Base-by-base conservation (phyloP, 2,888 invertebrate species). In the Drosophila aldrichi region DNA sequence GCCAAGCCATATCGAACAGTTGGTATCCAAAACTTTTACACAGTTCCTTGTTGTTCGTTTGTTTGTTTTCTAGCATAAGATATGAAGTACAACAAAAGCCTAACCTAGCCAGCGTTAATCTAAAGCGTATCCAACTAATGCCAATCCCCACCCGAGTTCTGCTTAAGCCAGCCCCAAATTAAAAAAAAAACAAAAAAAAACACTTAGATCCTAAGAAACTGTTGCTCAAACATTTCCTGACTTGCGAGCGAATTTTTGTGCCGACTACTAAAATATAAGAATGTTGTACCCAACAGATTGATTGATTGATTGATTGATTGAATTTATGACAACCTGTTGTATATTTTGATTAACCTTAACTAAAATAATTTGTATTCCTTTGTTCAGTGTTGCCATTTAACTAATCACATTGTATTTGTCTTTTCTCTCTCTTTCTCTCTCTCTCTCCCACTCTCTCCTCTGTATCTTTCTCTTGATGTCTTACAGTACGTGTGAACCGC, bases 401-500 rank as follows among this genome's bases (percentile, higher is more conserved):
- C 88, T 86, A 86, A 86, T 87, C 70, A 76, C 51, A 70, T 62
- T 66, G 64, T 86, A 72, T 85, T 79, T 84, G 75, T 89, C 75
- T 85, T 71, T 76, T 49, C 48, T 48, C 51, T 49, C 29, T 49
- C 8, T 25, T 22, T 22, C 25, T 29, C 5, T 46, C 46, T 48
- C 74, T 84, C 78, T 70, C 29, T 74, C 55, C 68, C 59, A 25
- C 59, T 22, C 44, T 75, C 51, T 68, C 64, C 60, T 59, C 59
- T 64, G 57, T 66, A 69, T 81, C 60, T 64, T 43, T 82, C 64
- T 81, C 72, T 88, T 66, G 88, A 63, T 81, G 77, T 85, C 96
- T 95, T 95, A 93, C 97, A 97, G 97, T 97, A 96, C 97, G 97
- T 95, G 96, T 96, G 95, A 96, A 96, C 94, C 96, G 97, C 94